These are phyloP conservation scores for Noctua janthe DNA, from an alignment of 2,888 invertebrate genomes.

Conservation along the genomic window DNA sequence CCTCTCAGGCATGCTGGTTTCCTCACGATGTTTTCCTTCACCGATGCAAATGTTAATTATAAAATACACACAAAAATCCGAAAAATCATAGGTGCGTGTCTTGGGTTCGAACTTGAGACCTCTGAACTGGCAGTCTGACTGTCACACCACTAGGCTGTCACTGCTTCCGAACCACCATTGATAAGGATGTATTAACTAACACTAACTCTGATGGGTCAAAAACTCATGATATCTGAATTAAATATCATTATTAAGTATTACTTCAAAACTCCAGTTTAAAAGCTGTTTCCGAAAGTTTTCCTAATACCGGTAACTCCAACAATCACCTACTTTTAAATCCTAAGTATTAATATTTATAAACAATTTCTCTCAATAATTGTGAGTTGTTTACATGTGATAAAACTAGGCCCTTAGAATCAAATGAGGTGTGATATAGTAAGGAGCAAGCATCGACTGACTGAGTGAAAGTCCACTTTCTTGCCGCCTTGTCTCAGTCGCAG, in stretches of 20 bases:
- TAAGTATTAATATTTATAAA: constrained; percentile 19
- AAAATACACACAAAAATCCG: too few relatives aligned
- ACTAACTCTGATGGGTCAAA: background rate
- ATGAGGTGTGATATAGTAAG: constrained; percentile 88
- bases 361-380: constrained; percentile 38
- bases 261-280: background rate
- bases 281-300: background rate
- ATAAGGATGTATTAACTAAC: background rate
- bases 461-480: constrained; percentile 90
- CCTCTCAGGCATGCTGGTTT: too few relatives aligned
- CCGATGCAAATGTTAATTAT: too few relatives aligned
- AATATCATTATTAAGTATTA: background rate
- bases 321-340: constrained; percentile 9
- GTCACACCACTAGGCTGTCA: too few relatives aligned
- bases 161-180: background rate
- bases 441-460: constrained; percentile 85
- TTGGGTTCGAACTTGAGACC: too few relatives aligned
- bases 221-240: background rate
- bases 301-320: background rate
- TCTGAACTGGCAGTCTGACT: too few relatives aligned
- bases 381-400: constrained; percentile 72
- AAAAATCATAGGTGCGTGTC: too few relatives aligned
- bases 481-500: constrained; percentile 78
- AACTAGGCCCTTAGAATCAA: constrained; percentile 80
- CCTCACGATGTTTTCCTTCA: too few relatives aligned